Evolutionary conservation across 2,797 vertebrate genomes (phyloP).

Genomic region (Cirrhinus mrigala): DNA sequence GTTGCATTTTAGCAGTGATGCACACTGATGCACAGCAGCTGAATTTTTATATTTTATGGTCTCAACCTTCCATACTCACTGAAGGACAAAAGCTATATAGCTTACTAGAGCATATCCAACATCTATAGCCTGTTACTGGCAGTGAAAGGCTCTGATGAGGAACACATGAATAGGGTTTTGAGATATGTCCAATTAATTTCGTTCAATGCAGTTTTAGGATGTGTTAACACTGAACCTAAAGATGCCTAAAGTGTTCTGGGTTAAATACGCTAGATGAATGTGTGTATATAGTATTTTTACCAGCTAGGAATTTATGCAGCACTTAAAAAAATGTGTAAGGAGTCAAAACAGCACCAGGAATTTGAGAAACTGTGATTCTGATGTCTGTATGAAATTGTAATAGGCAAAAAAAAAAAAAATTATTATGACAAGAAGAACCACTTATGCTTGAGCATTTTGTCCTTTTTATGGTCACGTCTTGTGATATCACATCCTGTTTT

Average conservation of each 20-base stretch:
- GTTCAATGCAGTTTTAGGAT: neutral
- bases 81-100: conserved; percentile 26
- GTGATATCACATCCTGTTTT: too few species aligned
- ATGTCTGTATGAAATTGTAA: too few species aligned
- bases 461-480: neutral
- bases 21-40: conserved; percentile 13
- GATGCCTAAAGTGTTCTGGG: neutral
- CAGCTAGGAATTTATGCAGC: neutral
- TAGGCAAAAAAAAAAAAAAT: too few species aligned
- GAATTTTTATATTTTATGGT: conserved; percentile 31
- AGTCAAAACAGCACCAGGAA: neutral
- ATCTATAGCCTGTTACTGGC: neutral
- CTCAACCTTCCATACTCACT: conserved; percentile 24
- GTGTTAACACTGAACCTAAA: neutral
- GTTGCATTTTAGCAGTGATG: conserved; percentile 33
- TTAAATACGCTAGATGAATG: neutral
- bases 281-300: neutral
- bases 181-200: neutral
- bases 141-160: conserved; percentile 5
- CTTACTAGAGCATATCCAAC: conserved; percentile 2
- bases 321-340: neutral
- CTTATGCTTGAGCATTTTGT: neutral
- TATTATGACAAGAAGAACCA: too few species aligned
- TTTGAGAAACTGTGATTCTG: too few species aligned
- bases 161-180: neutral